Evolutionary conservation across 2,113 vertebrate species (phyloP), one percentile per base, ranked within the genome.

Genomic region (Chlorodrepanis virens): DNA sequence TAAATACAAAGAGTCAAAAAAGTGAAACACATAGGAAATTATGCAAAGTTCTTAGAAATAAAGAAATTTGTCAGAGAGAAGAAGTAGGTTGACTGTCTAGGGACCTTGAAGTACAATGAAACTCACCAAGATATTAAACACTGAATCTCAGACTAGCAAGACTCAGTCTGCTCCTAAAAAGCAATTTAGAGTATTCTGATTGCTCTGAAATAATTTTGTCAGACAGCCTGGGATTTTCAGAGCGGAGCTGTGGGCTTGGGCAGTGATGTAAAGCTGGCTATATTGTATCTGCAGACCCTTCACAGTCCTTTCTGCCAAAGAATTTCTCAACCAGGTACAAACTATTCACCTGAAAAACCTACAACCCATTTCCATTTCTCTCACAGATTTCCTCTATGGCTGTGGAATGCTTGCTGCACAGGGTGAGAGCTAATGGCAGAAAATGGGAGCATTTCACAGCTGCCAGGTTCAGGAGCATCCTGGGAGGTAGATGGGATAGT

Each of bases 131-230:
- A 90, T 54, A 90, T 71, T 93, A 87, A 81, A 89, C 33, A 56
- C 65, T 52, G 33, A 81, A 67, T 83, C 69, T 85, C 90, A 85
- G 59, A 82, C 45, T 68, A 63, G 27, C 15, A 69, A 71, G 63
- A 89, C 22, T n/a, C 53, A 59, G 45, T 28, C 68, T 74, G 39
- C 25, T 77, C 33, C 59, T 83, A 45, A 85, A 95, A 96, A 93
- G 67, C 82, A 93, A 91, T 87, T 93, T 91, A 40, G 42, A 77
- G 50, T 61, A 80, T 87, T 91, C 78, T 91, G 91, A 93, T 95
- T 87, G 75, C 75, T 91, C 70, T 72, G 75, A 88, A 70, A 89
- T 71, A 67, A 90, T 85, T 93, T 70, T 91, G 61, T 65, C 75
- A 85, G 70, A 31, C 67, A 87, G 37, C 15, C 57, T 77, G 57